Conservation (phyloP, 2,797 vertebrate genomes). For the Artibeus lituratus region DNA sequence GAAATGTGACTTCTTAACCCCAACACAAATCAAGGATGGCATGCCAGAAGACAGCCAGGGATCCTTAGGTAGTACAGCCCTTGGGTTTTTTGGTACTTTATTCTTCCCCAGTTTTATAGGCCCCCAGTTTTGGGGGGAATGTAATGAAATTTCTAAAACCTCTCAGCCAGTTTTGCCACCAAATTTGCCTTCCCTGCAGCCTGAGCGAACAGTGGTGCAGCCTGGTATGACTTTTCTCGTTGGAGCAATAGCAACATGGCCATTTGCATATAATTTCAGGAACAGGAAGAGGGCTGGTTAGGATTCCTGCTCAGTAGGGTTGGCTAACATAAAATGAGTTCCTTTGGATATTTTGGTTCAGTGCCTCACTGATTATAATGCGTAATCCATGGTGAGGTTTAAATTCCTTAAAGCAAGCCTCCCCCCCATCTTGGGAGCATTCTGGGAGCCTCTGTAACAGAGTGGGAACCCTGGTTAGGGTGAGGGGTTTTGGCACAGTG, state of each 20-base stretch:
- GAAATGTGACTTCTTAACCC: background rate
- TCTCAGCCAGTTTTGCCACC: background rate
- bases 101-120: background rate
- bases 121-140: background rate
- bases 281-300: background rate
- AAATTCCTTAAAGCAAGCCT: background rate
- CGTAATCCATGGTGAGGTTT: slow-evolving; percentile 15
- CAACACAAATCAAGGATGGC: background rate
- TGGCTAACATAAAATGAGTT: background rate
- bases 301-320: background rate
- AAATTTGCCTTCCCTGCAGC: background rate
- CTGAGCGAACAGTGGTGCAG: background rate
- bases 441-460: background rate
- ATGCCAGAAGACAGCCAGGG: background rate
- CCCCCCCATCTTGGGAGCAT: background rate
- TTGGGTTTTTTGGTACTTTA: background rate
- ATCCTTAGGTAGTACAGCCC: background rate
- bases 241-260: background rate
- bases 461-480: background rate
- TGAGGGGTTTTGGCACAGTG: background rate
- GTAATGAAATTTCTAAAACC: background rate
- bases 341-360: background rate
- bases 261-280: slow-evolving; percentile 3
- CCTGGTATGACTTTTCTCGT: background rate
- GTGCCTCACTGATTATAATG: background rate